Conservation (phyloP, 1,140 invertebrate species). For the Microplitis mediator region DNA sequence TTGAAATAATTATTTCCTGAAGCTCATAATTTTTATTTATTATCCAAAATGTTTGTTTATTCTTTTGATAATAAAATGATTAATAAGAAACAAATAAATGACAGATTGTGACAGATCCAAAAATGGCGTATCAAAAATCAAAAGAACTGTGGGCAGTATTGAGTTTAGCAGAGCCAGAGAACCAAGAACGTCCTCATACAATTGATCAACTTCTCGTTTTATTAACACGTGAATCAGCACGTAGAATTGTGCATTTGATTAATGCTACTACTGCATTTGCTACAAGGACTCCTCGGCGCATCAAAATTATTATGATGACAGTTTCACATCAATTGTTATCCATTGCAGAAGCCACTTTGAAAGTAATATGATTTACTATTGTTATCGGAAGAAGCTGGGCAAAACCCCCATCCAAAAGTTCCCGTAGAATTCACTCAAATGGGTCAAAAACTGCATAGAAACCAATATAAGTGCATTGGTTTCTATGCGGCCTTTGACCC, state of each 20-base stretch:
- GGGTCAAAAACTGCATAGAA: too few relatives aligned
- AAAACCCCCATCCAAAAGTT: background rate
- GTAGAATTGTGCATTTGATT: slow-evolving; percentile 75
- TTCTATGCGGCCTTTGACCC: too few relatives aligned
- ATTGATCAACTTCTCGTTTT: slow-evolving; percentile 77
- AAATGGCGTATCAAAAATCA: slow-evolving; percentile 73
- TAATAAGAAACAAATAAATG: slow-evolving; percentile 20
- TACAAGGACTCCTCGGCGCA: slow-evolving; percentile 62
- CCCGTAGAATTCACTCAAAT: background rate
- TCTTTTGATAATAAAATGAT: slow-evolving; percentile 10
- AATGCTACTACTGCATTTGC: slow-evolving; percentile 69
- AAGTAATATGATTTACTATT: slow-evolving; percentile 33
- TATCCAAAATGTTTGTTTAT: background rate
- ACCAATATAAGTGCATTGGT: too few relatives aligned
- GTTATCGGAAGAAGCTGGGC: background rate
- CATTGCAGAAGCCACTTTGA: slow-evolving; percentile 44
- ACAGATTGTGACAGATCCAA: slow-evolving; percentile 78
- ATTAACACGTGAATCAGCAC: slow-evolving; percentile 73
- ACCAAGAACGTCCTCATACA: slow-evolving; percentile 77
- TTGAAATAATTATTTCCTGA: background rate
- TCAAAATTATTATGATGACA: slow-evolving; percentile 41
- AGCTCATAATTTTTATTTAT: background rate
- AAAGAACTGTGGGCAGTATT: slow-evolving; percentile 73
- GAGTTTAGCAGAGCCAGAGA: slow-evolving; percentile 79
- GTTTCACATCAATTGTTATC: slow-evolving; percentile 50